Percentiles rank a stretch among this genome's conserved stretches.
phyloP scores from a whole-genome alignment of 2,888 invertebrate genomes.

The Xestia rhomboidea region DNA sequence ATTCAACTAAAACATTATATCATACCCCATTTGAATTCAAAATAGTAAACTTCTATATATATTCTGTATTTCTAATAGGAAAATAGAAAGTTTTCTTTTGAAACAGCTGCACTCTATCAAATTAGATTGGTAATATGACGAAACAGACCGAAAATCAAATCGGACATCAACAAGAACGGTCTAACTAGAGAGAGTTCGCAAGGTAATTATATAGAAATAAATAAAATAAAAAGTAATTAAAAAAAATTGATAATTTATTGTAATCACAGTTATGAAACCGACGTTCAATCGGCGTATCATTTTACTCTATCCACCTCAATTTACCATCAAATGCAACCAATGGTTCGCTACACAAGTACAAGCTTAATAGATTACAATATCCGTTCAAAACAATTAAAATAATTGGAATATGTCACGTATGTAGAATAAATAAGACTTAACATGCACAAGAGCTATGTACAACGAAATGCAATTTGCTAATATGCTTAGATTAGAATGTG shows the following conservation, averaged over 20 bases:
- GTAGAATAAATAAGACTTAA: conserved; percentile 79
- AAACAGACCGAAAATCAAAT: conserved; percentile 3
- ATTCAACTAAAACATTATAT: conserved; percentile 28
- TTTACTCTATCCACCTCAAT: conserved; percentile 67
- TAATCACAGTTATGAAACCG: conserved; percentile 84
- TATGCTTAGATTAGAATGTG: conserved; percentile 78
- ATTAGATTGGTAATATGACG: conserved; percentile 31
- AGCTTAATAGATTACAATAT: conserved; percentile 70
- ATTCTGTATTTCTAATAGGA: conserved; percentile 49
- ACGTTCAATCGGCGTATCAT: conserved; percentile 68
- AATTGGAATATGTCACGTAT: conserved; percentile 70
- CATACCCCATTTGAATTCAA: conserved; percentile 25
- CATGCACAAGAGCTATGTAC: conserved; percentile 86
- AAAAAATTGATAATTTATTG: conserved; percentile 84
- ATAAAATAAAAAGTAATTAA: conserved; percentile 62
- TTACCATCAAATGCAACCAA: conserved; percentile 73
- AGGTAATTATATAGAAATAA: conserved; percentile 63
- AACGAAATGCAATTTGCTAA: conserved; percentile 86
- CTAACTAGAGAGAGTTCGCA: conserved; percentile 52
- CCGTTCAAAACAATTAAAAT: conserved; percentile 57
- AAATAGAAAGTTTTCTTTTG: conserved; percentile 30
- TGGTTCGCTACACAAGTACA: conserved; percentile 68
- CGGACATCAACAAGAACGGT: conserved; percentile 29
- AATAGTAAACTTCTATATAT: conserved; percentile 24
- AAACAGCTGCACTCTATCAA: conserved; percentile 35